Base-by-base conservation (phyloP, 2,797 vertebrate genomes). In the Gymnocypris eckloni region DNA sequence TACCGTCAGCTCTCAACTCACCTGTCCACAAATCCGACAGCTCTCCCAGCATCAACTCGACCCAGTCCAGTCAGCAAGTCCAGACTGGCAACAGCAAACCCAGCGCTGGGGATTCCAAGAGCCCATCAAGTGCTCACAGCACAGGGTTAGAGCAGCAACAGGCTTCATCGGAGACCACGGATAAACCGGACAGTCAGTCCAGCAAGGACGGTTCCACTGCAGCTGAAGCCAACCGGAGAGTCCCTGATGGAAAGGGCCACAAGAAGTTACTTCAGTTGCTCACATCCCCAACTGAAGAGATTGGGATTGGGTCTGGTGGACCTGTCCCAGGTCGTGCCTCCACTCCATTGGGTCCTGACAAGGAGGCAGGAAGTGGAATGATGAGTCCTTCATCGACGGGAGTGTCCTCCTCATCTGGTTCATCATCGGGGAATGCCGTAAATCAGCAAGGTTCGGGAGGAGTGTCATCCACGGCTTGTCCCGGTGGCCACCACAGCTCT, bases 211-310 rank as follows among this genome's bases (percentile, higher is more conserved):
- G 76, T 43, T 92, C 83, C 83, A 45, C 91, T 0, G 96, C 94
- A 61, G 90, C 89, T 0, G 98, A 99, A 77, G 90, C 91, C 86
- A 95, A 91, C 50, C 94, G 96, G 82, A 94, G 95, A 67, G 92
- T 93, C 50, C 92, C 95, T 18, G 98, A 99, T 89, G 95, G 91
- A 90, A 98, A 97, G 93, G 95, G 96, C 39, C 97, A 98, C 92
- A 98, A 97, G 91, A 99, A 99, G 86, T 95, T 99, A 52, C 94
- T 99, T 73, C 98, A 99, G 93, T 93, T 99, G 73, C 97, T 99
- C 83, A 99, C 97, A 0, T 97, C 97, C 52, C 96, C 98, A 4
- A 96, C 97, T 1, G 98, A 99, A 75, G 98, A 99, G 73, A 94
- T 97, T 70, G 94, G 93, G 8, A 92, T 95, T 87, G 93, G 92